phyloP scores from a whole-genome alignment of 1,140 invertebrate species.

The Halyomorpha halys region DNA sequence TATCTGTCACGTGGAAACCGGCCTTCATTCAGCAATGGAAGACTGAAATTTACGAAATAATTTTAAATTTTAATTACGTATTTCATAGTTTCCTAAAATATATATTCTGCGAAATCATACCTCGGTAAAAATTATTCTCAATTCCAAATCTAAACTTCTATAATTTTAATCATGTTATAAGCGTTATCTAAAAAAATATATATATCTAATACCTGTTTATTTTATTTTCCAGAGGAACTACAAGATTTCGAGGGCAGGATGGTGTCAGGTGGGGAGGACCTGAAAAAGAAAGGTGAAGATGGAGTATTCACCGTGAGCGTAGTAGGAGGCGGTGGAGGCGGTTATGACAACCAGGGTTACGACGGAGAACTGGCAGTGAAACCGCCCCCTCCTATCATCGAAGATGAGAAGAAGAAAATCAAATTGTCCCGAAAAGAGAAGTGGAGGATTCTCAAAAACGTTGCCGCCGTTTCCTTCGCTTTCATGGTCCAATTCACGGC shows the following conservation, averaged over 20 bases:
- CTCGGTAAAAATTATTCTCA: too few relatives aligned
- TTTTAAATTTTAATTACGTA: too few relatives aligned
- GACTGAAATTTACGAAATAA: too few relatives aligned
- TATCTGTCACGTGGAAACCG: too few relatives aligned
- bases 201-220: not conserved
- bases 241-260: constrained; percentile 5
- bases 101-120: too few relatives aligned
- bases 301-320: constrained; percentile 31
- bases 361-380: constrained; percentile 46
- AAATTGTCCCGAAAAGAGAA: constrained; percentile 65
- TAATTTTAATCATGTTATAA: too few relatives aligned
- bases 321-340: constrained; percentile 27
- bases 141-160: too few relatives aligned
- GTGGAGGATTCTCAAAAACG: constrained; percentile 80
- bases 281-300: constrained; percentile 27
- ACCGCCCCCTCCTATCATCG: constrained; percentile 48
- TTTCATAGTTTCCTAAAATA: too few relatives aligned
- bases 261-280: constrained; percentile 23
- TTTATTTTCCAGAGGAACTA: constrained; percentile 25
- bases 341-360: constrained; percentile 41
- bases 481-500: constrained; percentile 92
- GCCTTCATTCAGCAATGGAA: too few relatives aligned
- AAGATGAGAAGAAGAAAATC: constrained; percentile 58
- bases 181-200: too few relatives aligned
- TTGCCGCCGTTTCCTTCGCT: constrained; percentile 69